These are phyloP conservation scores for Drosophila lacertosa DNA, from an alignment of 1,140 invertebrate genomes.

Conservation along the genomic window DNA sequence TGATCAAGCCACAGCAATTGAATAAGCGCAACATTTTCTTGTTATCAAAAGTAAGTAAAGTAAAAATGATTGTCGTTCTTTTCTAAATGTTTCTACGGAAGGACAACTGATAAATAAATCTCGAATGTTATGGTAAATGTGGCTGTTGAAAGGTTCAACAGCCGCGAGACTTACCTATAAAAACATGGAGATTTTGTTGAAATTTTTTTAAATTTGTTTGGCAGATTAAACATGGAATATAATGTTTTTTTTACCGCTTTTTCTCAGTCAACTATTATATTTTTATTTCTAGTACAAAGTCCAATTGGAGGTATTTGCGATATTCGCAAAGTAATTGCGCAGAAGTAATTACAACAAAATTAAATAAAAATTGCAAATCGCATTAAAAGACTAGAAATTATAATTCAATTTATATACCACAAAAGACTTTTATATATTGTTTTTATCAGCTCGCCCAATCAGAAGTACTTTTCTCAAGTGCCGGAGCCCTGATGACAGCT, in stretches of 20 bases:
- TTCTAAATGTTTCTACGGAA: too few species aligned
- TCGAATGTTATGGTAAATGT: too few species aligned
- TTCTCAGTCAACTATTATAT: too few species aligned
- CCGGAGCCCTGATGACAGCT: conserved; percentile 12
- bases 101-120: too few species aligned
- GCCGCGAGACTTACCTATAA: too few species aligned
- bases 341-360: conserved; percentile 5
- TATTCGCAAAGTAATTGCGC: conserved; percentile 19
- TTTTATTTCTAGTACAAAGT: neutral
- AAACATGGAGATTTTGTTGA: too few species aligned
- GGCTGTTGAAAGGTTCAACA: too few species aligned
- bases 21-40: neutral
- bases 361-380: conserved; percentile 1
- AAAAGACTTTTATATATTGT: conserved; percentile 35
- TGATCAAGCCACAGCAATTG: neutral
- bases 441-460: conserved; percentile 58
- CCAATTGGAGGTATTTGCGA: neutral
- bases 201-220: too few species aligned
- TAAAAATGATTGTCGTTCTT: too few species aligned
- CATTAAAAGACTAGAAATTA: conserved; percentile 36
- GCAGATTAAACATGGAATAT: too few species aligned
- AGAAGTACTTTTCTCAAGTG: conserved; percentile 19
- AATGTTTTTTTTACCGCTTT: too few species aligned
- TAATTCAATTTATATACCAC: conserved; percentile 45
- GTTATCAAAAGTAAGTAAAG: too few species aligned